Conservation (phyloP, 2,888 invertebrate species). For the Torymus tubicola region DNA sequence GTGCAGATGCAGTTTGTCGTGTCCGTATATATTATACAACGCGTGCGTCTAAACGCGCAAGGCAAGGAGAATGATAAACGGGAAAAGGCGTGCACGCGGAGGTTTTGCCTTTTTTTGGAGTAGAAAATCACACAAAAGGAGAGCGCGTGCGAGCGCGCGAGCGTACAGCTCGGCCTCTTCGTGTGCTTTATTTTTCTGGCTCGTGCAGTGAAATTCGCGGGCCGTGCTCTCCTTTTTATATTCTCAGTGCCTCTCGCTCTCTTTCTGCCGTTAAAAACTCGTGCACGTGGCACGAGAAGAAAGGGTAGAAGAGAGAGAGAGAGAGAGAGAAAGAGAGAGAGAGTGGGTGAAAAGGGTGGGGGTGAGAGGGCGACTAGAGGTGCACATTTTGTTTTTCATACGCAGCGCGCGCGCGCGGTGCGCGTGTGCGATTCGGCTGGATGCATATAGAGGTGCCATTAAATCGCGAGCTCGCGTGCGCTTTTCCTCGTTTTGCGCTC, state of each 20-base stretch:
- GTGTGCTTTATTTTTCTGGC: slow-evolving; percentile 28
- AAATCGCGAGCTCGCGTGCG: slow-evolving; percentile 8
- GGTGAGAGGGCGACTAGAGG: slow-evolving; percentile 1
- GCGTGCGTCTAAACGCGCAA: slow-evolving; percentile 41
- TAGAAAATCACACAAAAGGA: slow-evolving; percentile 53
- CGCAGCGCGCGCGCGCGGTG: background rate
- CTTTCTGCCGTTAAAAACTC: slow-evolving; percentile 13
- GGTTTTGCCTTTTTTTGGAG: slow-evolving; percentile 27
- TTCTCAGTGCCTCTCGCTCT: background rate
- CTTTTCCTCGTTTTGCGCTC: background rate
- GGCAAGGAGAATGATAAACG: slow-evolving; percentile 44
- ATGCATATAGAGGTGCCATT: slow-evolving; percentile 24
- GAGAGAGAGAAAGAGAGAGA: slow-evolving; percentile 13
- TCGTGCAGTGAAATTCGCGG: slow-evolving; percentile 34
- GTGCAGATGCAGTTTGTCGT: no score
- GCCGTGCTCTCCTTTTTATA: slow-evolving; percentile 3
- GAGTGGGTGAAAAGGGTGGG: background rate
- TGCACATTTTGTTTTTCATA: slow-evolving; percentile 22
- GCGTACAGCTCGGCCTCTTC: background rate
- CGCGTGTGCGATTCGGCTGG: slow-evolving; percentile 5
- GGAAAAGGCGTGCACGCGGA: background rate
- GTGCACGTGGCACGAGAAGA: slow-evolving; percentile 5
- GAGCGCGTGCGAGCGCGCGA: background rate
- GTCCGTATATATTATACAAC: no score
- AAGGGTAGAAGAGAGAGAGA: background rate